Percentiles rank a stretch among this genome's conserved stretches.
Conservation (phyloP, 92 coral and sea anemone genomes). For the Parazoanthus darwini region DNA sequence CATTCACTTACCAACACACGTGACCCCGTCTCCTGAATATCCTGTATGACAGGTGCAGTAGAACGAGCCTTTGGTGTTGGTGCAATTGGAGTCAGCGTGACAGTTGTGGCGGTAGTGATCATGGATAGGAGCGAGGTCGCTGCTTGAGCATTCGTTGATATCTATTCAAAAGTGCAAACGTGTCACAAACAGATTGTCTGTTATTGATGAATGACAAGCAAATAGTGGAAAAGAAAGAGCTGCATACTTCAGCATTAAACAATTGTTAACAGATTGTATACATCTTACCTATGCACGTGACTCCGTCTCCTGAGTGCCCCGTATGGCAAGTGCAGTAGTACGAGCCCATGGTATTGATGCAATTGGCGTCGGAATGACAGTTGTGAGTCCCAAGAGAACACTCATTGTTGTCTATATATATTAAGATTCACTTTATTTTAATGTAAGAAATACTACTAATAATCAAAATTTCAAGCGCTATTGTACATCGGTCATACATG, state of each 20-base stretch:
- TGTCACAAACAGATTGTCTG: too few relatives aligned
- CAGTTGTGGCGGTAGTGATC: conserved; percentile 54
- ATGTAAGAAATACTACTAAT: too few relatives aligned
- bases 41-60: conserved; percentile 86
- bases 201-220: too few relatives aligned
- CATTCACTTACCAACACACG: not conserved
- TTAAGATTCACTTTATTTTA: not conserved
- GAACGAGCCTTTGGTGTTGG: conserved; percentile 82
- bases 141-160: too few relatives aligned
- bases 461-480: too few relatives aligned
- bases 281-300: conserved; percentile 47
- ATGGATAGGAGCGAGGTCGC: too few relatives aligned
- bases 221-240: too few relatives aligned
- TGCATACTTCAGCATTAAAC: too few relatives aligned
- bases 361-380: conserved; percentile 63
- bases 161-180: too few relatives aligned
- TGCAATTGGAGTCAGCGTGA: conserved; percentile 83
- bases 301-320: conserved; percentile 62
- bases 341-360: conserved; percentile 61
- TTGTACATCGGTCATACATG: too few relatives aligned
- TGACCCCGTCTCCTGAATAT: conserved; percentile 79
- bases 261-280: too few relatives aligned
- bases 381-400: conserved; percentile 56
- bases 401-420: conserved; percentile 58
- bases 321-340: conserved; percentile 62